phyloP scores from a whole-genome alignment of 1,140 invertebrate genomes.

The Heliconius eleuchia region DNA sequence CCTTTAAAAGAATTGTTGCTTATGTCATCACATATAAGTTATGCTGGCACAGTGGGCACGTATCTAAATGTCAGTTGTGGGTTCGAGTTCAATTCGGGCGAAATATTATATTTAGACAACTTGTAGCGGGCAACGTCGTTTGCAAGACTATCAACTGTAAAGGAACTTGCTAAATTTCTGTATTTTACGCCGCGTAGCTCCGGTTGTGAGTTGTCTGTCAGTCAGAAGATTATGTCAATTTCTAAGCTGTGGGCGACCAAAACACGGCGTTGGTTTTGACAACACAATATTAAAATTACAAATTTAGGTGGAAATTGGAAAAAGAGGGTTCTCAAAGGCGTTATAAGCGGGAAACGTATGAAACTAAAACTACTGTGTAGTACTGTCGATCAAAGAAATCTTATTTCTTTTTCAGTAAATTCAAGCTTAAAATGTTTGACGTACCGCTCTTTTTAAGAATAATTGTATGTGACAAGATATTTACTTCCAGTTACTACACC shows the following conservation, averaged over 20 bases:
- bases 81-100: neutral
- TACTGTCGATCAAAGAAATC: neutral
- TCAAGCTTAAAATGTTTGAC: neutral
- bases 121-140: too few species aligned
- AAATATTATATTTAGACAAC: too few species aligned
- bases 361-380: neutral
- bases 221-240: too few species aligned
- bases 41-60: neutral
- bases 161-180: too few species aligned
- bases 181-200: too few species aligned
- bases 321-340: neutral
- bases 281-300: too few species aligned
- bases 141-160: too few species aligned
- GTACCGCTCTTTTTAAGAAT: neutral
- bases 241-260: too few species aligned
- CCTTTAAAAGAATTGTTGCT: neutral
- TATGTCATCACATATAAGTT: neutral
- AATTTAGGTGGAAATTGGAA: neutral
- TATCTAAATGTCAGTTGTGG: neutral
- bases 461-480: conserved; percentile 8
- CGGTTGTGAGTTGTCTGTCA: too few species aligned
- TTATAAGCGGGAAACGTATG: neutral
- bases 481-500: conserved; percentile 7
- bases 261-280: too few species aligned
- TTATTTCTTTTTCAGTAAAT: neutral